phyloP scores from a whole-genome alignment of 2,797 vertebrate species.

The Onychomys torridus region DNA sequence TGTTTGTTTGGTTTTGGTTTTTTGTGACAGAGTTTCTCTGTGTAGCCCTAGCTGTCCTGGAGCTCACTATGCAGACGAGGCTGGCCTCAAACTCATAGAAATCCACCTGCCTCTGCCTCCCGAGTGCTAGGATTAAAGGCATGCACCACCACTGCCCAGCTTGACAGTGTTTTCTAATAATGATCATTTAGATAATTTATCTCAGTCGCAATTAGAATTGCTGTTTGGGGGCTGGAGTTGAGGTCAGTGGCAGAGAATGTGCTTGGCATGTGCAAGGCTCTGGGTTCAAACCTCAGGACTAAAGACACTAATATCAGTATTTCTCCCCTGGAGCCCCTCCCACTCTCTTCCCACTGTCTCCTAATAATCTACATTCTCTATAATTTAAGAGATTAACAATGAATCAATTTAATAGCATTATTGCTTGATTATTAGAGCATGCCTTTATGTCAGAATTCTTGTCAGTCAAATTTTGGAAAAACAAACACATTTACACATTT shows the following conservation, averaged over 20 bases:
- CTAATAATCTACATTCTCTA: not conserved
- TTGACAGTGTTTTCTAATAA: conserved; percentile 17
- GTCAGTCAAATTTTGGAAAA: conserved; percentile 18
- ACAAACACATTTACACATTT: not conserved
- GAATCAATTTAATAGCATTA: not conserved
- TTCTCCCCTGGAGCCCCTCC: not conserved
- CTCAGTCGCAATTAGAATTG: not conserved
- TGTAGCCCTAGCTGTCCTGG: no score
- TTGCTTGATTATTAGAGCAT: not conserved
- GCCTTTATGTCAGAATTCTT: not conserved
- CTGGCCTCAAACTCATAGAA: no score
- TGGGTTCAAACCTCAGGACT: not conserved
- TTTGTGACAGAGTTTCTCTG: no score
- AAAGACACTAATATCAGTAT: not conserved
- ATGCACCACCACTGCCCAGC: no score
- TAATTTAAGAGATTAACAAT: not conserved
- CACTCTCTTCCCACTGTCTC: not conserved
- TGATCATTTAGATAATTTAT: not conserved
- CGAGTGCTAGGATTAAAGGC: no score
- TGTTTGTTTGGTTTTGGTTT: no score
- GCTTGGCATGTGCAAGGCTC: not conserved
- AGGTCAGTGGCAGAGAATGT: not conserved
- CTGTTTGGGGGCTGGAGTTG: not conserved
- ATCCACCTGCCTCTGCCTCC: no score
- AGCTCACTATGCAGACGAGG: no score